phyloP scores from a whole-genome alignment of 2,888 invertebrate species.

The Meteorus colon region DNA sequence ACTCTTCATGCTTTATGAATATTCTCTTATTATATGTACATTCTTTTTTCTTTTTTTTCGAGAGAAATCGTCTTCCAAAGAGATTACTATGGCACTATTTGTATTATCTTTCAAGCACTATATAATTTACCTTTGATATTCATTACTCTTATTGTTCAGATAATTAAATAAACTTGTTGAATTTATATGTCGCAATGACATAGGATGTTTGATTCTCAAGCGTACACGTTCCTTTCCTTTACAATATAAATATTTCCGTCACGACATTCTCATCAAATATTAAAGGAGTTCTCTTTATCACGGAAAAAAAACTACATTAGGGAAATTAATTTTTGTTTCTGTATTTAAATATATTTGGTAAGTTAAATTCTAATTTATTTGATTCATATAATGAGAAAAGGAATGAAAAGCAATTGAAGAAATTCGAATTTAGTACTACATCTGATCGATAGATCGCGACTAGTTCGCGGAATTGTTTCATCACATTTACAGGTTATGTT shows the following conservation, averaged over 20 bases:
- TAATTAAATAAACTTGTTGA: background rate
- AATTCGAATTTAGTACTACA: background rate
- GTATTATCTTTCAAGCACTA: background rate
- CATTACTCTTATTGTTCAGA: background rate
- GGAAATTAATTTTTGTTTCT: too few relatives aligned
- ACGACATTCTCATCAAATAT: too few relatives aligned
- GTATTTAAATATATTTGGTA: too few relatives aligned
- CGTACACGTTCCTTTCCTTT: too few relatives aligned
- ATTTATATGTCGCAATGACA: background rate
- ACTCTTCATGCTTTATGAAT: background rate
- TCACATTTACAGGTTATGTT: slow-evolving; percentile 9
- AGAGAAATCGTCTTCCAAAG: slow-evolving; percentile 3
- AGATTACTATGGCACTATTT: background rate
- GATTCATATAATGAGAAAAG: background rate
- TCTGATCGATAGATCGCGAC: background rate
- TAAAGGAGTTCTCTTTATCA: too few relatives aligned
- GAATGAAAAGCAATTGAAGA: background rate
- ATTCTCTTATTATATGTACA: background rate
- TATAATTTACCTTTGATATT: background rate
- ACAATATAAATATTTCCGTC: too few relatives aligned
- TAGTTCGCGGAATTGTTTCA: background rate
- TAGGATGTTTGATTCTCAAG: too few relatives aligned
- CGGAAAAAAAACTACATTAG: too few relatives aligned
- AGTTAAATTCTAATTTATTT: too few relatives aligned
- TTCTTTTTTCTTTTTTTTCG: background rate